These are phyloP conservation scores for Chymomyza caudatula DNA, from an alignment of 2,888 invertebrate species.

Conservation along the genomic window DNA sequence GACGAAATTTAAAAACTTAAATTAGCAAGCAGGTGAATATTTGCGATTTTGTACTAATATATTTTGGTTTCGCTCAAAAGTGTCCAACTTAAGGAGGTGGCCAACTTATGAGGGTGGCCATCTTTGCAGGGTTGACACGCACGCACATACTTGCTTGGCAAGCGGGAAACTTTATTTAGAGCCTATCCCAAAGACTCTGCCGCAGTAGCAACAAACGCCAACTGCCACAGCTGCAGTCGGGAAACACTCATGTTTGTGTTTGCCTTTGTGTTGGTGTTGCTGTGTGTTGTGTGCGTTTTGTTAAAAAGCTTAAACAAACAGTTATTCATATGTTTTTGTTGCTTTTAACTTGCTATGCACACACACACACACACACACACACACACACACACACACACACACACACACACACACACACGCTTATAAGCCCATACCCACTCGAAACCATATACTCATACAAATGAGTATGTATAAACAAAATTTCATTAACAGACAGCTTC, in stretches of 20 bases:
- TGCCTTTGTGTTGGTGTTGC: background rate
- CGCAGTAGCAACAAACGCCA: conserved; percentile 30
- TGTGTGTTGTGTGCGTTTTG: background rate
- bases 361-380: conserved; percentile 8
- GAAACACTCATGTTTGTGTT: background rate
- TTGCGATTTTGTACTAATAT: too few species aligned
- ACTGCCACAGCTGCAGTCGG: conserved; percentile 12
- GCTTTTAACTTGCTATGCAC: background rate
- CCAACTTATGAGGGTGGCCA: too few species aligned
- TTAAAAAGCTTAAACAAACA: background rate
- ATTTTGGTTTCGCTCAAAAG: too few species aligned
- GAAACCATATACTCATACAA: conserved; percentile 2
- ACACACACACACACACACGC: conserved; percentile 8
- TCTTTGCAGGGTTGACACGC: too few species aligned
- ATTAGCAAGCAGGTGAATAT: too few species aligned
- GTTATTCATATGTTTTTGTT: background rate
- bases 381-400: too few species aligned
- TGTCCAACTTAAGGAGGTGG: too few species aligned
- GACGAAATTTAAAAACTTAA: too few species aligned
- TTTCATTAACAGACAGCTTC: conserved; percentile 53
- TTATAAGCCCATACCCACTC: too few species aligned
- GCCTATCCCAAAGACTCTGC: background rate
- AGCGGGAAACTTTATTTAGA: background rate
- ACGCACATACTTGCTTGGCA: too few species aligned
- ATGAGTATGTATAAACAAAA: conserved; percentile 25